Evolutionary conservation across 2,888 invertebrate genomes (phyloP).

Genomic region (Agonopterix alstromeriana): DNA sequence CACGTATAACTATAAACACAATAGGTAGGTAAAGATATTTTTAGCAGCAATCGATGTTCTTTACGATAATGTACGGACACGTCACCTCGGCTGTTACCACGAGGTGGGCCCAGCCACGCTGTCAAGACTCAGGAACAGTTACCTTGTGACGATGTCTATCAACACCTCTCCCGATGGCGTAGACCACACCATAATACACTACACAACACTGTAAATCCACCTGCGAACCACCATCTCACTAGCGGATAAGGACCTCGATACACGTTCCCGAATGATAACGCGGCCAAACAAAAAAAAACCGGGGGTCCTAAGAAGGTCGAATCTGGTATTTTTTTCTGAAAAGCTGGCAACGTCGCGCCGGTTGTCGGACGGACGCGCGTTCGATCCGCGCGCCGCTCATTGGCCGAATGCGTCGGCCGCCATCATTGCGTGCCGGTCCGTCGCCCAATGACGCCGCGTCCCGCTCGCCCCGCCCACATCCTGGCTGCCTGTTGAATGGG

Average conservation of each 20-base stretch:
- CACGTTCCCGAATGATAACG: constrained; percentile 72
- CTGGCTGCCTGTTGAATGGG: constrained; percentile 66
- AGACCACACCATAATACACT: constrained; percentile 74
- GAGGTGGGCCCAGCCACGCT: constrained; percentile 4
- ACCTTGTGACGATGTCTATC: constrained; percentile 71
- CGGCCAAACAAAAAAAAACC: constrained; percentile 72
- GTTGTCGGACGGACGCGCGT: constrained; percentile 68
- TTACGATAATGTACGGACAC: constrained; percentile 3
- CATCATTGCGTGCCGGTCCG: constrained; percentile 55
- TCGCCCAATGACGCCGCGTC: constrained; percentile 66
- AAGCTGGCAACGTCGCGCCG: constrained; percentile 72
- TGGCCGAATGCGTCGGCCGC: constrained; percentile 72
- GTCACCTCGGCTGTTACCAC: constrained; percentile 4
- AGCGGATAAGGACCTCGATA: constrained; percentile 60
- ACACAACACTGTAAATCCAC: constrained; percentile 60
- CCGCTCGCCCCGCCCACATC: constrained; percentile 75
- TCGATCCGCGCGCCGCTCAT: constrained; percentile 68
- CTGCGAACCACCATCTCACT: constrained; percentile 63
- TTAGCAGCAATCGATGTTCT: background rate
- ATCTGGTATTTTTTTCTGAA: constrained; percentile 72
- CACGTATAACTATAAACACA: no score
- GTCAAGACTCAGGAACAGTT: constrained; percentile 13
- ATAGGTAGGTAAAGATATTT: background rate
- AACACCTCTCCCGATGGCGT: constrained; percentile 68
- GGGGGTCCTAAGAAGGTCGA: constrained; percentile 76